Conservation (phyloP, 1,140 invertebrate species). For the Oreohelix idahoensis region DNA sequence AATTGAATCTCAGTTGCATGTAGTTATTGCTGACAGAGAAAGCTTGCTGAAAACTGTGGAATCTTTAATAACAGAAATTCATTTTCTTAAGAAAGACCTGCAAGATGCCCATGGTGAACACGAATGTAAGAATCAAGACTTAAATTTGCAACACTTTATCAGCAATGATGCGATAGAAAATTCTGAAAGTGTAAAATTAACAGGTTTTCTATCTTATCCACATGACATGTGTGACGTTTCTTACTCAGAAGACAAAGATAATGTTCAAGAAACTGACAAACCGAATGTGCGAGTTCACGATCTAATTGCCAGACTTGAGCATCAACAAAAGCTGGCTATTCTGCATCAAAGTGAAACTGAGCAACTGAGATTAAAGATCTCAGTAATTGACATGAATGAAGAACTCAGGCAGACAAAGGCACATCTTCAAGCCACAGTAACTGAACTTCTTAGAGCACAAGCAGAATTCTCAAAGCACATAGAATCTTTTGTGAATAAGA, state of each 20-base stretch:
- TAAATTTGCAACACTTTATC: background rate
- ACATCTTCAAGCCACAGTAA: background rate
- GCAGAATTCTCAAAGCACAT: background rate
- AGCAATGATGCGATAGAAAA: background rate
- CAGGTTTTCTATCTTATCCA: background rate
- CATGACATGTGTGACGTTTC: slow-evolving; percentile 25
- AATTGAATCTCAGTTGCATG: slow-evolving; percentile 15
- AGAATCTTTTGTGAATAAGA: background rate
- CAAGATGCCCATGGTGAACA: background rate
- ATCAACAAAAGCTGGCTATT: background rate
- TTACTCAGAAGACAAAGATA: slow-evolving; percentile 21
- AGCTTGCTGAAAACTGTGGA: slow-evolving; percentile 7
- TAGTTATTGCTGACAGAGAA: slow-evolving; percentile 21
- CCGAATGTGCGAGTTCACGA: background rate
- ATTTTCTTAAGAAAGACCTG: slow-evolving; percentile 7
- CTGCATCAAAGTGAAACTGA: slow-evolving; percentile 21
- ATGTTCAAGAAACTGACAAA: slow-evolving; percentile 1
- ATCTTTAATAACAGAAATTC: background rate
- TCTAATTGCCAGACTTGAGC: background rate
- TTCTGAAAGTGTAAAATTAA: background rate
- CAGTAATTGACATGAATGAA: slow-evolving; percentile 12
- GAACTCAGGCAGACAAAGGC: background rate
- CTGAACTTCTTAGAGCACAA: background rate
- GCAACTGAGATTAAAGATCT: background rate
- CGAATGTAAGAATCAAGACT: background rate